These are phyloP conservation scores for Marasmarcha lunaedactyla DNA, from an alignment of 2,888 invertebrate species.

Conservation along the genomic window DNA sequence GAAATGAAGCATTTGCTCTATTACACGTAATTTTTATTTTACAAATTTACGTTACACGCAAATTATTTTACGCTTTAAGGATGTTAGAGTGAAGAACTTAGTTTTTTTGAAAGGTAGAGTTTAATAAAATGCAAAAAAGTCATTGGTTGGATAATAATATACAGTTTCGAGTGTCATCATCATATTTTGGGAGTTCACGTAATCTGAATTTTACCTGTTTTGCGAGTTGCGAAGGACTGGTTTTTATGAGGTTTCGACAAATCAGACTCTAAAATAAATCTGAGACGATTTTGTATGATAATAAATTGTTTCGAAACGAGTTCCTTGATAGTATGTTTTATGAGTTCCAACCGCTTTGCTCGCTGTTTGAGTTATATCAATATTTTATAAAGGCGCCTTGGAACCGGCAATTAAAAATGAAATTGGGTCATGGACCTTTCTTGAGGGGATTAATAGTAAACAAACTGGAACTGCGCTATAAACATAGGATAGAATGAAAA, in stretches of 20 bases:
- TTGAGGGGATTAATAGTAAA: conserved; percentile 4
- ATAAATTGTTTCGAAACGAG: conserved; percentile 30
- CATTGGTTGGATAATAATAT: too few species aligned
- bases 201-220: conserved; percentile 14
- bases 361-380: background rate
- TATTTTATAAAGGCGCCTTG: too few species aligned
- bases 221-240: conserved; percentile 17
- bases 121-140: too few species aligned
- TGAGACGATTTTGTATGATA: conserved; percentile 23
- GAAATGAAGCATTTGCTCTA: conserved; percentile 21
- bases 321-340: conserved; percentile 20
- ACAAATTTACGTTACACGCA: too few species aligned
- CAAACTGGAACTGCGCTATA: background rate
- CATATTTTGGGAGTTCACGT: conserved; percentile 15
- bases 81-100: too few species aligned
- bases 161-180: conserved; percentile 11
- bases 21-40: background rate
- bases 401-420: conserved; percentile 15
- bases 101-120: too few species aligned
- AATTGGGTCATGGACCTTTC: conserved; percentile 22
- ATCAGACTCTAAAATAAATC: background rate
- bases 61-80: too few species aligned
- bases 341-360: conserved; percentile 7
- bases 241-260: conserved; percentile 8
- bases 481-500: background rate